Evolutionary conservation across 1,140 invertebrate species (phyloP).

Genomic region (Anadara kagoshimensis): DNA sequence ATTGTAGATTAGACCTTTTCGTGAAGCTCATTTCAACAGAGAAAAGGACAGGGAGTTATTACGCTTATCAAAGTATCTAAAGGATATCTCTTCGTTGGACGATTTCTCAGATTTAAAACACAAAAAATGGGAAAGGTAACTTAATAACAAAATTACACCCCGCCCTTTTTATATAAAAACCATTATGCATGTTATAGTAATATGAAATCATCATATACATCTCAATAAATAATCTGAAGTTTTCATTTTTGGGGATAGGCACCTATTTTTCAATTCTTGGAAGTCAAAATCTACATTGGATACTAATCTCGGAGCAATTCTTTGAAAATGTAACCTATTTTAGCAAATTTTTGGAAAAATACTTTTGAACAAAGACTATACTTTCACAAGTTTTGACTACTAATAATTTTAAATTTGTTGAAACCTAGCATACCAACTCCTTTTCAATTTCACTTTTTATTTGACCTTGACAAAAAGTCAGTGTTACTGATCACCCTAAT

Average conservation of each 20-base stretch:
- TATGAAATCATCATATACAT: neutral
- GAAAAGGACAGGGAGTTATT: slow-evolving; percentile 89
- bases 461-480: neutral
- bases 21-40: slow-evolving; percentile 91
- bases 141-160: neutral
- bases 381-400: neutral
- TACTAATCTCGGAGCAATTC: no score
- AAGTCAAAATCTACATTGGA: neutral
- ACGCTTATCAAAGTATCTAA: slow-evolving; percentile 88
- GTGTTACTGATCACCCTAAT: neutral
- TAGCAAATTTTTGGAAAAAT: no score
- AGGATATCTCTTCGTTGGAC: slow-evolving; percentile 86
- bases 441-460: neutral
- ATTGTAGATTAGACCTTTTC: slow-evolving; percentile 87
- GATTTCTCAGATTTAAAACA: slow-evolving; percentile 92
- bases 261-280: neutral
- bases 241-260: neutral
- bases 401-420: neutral
- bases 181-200: no score
- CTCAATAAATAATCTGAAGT: neutral
- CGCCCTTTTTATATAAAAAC: no score
- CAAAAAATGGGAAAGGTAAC: slow-evolving; percentile 86
- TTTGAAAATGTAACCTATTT: no score
- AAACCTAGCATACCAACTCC: neutral
- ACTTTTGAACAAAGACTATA: neutral